Conservation (phyloP, 2,888 invertebrate genomes). For the Acholoe squamosa region DNA sequence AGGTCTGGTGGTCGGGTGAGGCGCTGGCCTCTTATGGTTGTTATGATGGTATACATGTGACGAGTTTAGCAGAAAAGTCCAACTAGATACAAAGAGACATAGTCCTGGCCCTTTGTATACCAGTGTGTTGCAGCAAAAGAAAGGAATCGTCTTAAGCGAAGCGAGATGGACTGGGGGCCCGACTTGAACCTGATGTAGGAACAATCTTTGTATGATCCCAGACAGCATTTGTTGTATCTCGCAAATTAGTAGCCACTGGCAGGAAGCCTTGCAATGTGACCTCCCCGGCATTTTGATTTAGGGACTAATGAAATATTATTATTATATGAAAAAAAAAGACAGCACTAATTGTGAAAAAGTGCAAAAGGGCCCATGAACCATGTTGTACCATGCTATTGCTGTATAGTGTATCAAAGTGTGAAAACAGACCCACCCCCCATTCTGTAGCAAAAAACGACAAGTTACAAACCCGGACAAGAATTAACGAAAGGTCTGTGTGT, state of each 20-base stretch:
- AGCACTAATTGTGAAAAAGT: slow-evolving; percentile 56
- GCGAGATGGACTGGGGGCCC: not conserved
- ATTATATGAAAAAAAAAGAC: not conserved
- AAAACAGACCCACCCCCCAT: slow-evolving; percentile 43
- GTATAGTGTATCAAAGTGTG: slow-evolving; percentile 48
- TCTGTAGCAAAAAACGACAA: slow-evolving; percentile 58
- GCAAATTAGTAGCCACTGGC: slow-evolving; percentile 21
- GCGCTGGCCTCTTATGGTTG: not conserved
- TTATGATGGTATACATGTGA: slow-evolving; percentile 3
- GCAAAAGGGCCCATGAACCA: slow-evolving; percentile 44
- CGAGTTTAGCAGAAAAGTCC: not conserved
- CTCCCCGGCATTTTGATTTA: slow-evolving; percentile 26
- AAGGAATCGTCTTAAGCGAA: not conserved
- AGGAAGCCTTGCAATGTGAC: slow-evolving; percentile 37
- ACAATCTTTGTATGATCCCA: slow-evolving; percentile 25
- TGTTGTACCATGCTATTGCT: slow-evolving; percentile 40
- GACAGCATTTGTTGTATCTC: slow-evolving; percentile 57
- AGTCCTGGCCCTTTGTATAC: not conserved
- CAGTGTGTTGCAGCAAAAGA: not conserved
- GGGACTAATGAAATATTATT: not conserved
- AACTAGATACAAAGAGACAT: no score
- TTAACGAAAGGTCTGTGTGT: slow-evolving; percentile 60
- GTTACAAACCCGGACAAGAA: not conserved
- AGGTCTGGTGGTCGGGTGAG: not conserved
- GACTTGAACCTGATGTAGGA: slow-evolving; percentile 32